Evolutionary conservation across 2,797 vertebrate species (phyloP).

Genomic region (Helicolenus hilgendorfi): DNA sequence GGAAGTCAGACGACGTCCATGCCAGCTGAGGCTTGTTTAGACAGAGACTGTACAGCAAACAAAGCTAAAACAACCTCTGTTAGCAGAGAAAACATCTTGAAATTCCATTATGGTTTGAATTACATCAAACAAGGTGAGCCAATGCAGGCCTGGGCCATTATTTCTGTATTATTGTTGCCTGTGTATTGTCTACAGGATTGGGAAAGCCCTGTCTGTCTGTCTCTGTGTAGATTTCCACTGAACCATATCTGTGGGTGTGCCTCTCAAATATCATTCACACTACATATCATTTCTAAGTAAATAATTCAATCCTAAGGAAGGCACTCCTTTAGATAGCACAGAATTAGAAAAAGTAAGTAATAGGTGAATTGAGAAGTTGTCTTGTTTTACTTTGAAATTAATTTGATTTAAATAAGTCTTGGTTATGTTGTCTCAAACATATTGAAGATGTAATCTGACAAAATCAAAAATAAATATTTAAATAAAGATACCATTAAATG

Average conservation of each 20-base stretch:
- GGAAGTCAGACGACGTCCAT: neutral
- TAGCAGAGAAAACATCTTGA: constrained; percentile 29
- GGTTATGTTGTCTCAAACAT: too few relatives aligned
- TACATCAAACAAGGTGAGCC: constrained; percentile 43
- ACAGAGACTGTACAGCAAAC: neutral
- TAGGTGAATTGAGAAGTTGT: neutral
- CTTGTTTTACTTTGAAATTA: neutral
- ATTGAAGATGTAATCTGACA: too few relatives aligned
- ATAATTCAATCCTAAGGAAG: neutral
- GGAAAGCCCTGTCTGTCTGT: constrained; percentile 24
- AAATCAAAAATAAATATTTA: too few relatives aligned
- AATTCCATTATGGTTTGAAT: constrained; percentile 50
- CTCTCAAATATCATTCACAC: neutral
- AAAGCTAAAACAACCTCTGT: constrained; percentile 1
- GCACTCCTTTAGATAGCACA: neutral
- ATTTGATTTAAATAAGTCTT: too few relatives aligned
- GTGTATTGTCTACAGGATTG: constrained; percentile 22
- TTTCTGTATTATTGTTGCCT: constrained; percentile 31
- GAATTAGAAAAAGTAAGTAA: neutral
- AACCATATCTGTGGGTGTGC: neutral
- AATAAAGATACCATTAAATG: too few relatives aligned
- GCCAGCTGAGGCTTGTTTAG: constrained; percentile 37
- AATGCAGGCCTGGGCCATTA: constrained; percentile 40
- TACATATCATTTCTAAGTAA: neutral
- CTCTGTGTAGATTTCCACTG: constrained; percentile 25